A percentile compares a stretch with the other conserved stretches of the same genome.
These are phyloP conservation scores for Dasyurus viverrinus DNA, from an alignment of 2,113 vertebrate species.

Conservation along the genomic window DNA sequence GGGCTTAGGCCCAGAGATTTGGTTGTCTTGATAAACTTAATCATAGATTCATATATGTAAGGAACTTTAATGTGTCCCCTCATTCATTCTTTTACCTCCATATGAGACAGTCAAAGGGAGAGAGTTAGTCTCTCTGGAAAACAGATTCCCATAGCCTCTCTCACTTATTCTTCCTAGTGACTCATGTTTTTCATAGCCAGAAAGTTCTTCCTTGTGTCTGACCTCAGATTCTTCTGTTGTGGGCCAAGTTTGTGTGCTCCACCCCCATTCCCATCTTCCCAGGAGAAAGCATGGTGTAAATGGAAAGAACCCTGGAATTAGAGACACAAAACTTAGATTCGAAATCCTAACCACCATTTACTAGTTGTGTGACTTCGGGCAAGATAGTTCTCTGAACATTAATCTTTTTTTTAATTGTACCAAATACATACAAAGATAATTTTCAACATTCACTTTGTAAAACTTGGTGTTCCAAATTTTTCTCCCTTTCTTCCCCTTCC, in stretches of 20 bases:
- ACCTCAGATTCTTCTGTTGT: neutral
- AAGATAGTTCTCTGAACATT: neutral
- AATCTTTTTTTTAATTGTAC: neutral
- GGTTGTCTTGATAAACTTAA: neutral
- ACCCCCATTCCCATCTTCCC: neutral
- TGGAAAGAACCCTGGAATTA: neutral
- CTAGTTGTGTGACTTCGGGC: neutral
- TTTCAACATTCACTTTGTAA: too few relatives aligned
- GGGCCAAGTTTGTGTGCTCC: neutral
- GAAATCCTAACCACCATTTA: neutral
- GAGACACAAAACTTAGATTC: neutral
- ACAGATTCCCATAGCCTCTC: slow-evolving; percentile 6
- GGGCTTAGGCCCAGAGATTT: neutral
- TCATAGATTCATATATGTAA: neutral
- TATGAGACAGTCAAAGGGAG: slow-evolving; percentile 46
- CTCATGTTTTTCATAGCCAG: slow-evolving; percentile 23
- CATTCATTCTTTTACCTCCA: slow-evolving; percentile 15
- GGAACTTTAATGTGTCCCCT: slow-evolving; percentile 18
- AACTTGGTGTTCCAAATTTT: too few relatives aligned
- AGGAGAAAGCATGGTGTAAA: neutral
- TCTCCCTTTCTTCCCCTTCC: too few relatives aligned
- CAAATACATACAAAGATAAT: too few relatives aligned
- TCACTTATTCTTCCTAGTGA: neutral
- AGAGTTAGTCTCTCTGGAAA: slow-evolving; percentile 4
- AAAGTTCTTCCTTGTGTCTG: slow-evolving; percentile 25